These are phyloP conservation scores for Coenobita brevimanus DNA, from an alignment of 1,140 invertebrate genomes.

Conservation along the genomic window DNA sequence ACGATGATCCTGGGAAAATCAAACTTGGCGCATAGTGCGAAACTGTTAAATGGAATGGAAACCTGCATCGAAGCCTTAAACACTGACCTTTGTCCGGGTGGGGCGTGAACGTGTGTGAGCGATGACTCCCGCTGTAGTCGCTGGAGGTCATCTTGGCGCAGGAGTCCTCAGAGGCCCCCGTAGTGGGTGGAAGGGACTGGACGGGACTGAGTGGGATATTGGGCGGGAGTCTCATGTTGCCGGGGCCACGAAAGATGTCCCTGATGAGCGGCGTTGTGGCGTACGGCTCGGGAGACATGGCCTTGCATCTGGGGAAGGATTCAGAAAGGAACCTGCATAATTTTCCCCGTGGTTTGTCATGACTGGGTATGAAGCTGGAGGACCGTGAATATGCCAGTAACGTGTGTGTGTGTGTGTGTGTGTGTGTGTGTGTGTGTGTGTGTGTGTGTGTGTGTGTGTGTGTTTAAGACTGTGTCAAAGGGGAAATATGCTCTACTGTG, in stretches of 20 bases:
- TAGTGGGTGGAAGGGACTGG: constrained; percentile 14
- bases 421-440: too few species aligned
- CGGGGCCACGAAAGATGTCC: constrained; percentile 63
- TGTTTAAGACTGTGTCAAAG: too few species aligned
- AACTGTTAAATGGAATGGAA: not conserved
- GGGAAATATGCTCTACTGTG: too few species aligned
- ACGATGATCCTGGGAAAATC: too few species aligned
- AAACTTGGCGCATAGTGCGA: too few species aligned
- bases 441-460: too few species aligned
- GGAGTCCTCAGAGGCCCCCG: constrained; percentile 45
- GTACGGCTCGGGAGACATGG: constrained; percentile 71
- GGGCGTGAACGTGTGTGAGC: constrained; percentile 65
- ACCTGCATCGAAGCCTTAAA: too few species aligned
- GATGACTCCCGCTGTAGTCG: constrained; percentile 45
- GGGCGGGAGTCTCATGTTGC: constrained; percentile 56
- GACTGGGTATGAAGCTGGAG: not conserved
- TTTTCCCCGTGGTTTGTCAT: not conserved
- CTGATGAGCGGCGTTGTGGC: constrained; percentile 71
- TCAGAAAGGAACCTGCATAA: not conserved
- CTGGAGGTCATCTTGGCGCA: constrained; percentile 31
- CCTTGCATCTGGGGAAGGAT: constrained; percentile 21
- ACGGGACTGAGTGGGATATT: constrained; percentile 64
- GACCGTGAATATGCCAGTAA: too few species aligned
- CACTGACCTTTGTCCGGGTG: constrained; percentile 65
- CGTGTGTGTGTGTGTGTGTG: too few species aligned